Evolutionary conservation across 2,888 invertebrate genomes (phyloP).

Genomic region (Cremastinae sp.): DNA sequence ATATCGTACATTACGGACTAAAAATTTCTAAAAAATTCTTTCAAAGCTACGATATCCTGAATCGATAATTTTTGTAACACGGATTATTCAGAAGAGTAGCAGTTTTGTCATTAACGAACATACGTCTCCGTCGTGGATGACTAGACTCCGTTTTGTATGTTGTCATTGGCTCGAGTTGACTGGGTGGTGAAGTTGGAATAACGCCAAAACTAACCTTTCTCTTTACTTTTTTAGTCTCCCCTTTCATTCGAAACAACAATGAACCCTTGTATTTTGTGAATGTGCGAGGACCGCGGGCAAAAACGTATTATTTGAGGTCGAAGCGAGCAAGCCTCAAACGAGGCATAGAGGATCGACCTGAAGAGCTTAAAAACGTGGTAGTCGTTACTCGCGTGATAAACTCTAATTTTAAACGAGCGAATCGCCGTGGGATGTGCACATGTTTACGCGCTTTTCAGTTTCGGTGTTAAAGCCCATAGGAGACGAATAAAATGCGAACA

Average conservation of each 20-base stretch:
- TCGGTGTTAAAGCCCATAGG: conserved; percentile 8
- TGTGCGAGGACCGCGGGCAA: conserved; percentile 34
- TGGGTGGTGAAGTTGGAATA: conserved; percentile 64
- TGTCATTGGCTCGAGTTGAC: conserved; percentile 57
- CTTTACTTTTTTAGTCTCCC: conserved; percentile 33
- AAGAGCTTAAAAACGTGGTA: conserved; percentile 59
- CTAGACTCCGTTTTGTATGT: conserved; percentile 68
- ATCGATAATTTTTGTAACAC: not conserved
- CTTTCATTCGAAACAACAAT: conserved; percentile 49
- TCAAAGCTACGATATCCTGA: not conserved
- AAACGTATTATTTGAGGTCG: conserved; percentile 47
- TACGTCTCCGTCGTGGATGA: conserved; percentile 60
- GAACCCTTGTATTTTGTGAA: conserved; percentile 51
- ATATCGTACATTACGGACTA: not conserved
- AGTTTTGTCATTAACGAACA: conserved; percentile 68
- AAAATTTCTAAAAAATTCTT: not conserved
- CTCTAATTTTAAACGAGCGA: conserved; percentile 64
- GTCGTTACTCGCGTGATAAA: conserved; percentile 67
- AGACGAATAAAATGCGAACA: conserved; percentile 12
- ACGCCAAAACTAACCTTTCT: conserved; percentile 63
- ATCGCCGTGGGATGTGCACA: conserved; percentile 40
- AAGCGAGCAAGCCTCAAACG: conserved; percentile 49
- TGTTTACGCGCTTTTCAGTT: conserved; percentile 55
- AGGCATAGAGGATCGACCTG: conserved; percentile 25
- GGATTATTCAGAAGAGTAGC: conserved; percentile 41